phyloP scores from a whole-genome alignment of 1,140 invertebrate genomes.

The Penaeus indicus region DNA sequence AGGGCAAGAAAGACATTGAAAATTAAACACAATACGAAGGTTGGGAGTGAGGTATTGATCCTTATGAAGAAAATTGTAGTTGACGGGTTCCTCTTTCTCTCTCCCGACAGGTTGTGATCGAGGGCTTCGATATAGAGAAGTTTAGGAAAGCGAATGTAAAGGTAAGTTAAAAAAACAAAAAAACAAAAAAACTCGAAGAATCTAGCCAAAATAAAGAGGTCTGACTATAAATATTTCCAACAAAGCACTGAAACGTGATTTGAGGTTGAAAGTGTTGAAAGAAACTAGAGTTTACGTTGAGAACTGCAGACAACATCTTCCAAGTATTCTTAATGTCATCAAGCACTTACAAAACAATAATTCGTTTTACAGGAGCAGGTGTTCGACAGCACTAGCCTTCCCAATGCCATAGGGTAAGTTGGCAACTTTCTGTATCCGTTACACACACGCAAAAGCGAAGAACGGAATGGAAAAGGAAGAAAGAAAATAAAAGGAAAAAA shows the following conservation, averaged over 20 bases:
- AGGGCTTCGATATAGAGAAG: constrained; percentile 58
- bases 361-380: constrained; percentile 26
- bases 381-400: constrained; percentile 43
- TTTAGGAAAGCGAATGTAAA: constrained; percentile 54
- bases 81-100: background rate
- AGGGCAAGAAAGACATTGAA: too few species aligned
- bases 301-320: too few species aligned
- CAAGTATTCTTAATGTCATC: too few species aligned
- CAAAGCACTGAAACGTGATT: too few species aligned
- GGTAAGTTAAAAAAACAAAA: constrained; percentile 20
- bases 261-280: too few species aligned
- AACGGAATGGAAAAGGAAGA: too few species aligned
- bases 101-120: constrained; percentile 49
- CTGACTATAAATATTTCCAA: background rate
- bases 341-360: too few species aligned
- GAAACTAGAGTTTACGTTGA: too few species aligned
- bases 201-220: background rate
- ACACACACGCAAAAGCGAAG: too few species aligned
- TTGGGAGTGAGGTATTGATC: too few species aligned
- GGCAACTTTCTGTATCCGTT: background rate
- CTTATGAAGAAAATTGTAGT: background rate
- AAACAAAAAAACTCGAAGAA: background rate
- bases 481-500: too few species aligned
- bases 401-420: constrained; percentile 47
- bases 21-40: too few species aligned